Conservation (phyloP, 2,113 vertebrate species). For the Pterophyllum scalare region DNA sequence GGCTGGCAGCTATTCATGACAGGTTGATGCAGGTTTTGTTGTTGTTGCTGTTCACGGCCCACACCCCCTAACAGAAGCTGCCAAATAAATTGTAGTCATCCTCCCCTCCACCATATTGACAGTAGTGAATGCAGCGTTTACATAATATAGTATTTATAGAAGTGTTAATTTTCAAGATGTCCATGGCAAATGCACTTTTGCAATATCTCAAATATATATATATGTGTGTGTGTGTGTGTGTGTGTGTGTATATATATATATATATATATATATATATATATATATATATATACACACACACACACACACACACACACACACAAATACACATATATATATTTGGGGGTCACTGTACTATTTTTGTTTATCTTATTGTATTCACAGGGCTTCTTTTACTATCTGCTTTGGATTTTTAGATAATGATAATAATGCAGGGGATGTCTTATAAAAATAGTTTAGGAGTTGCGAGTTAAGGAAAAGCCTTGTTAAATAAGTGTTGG, state of each 20-base stretch:
- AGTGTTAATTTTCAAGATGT: background rate
- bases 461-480: background rate
- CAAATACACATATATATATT: no score
- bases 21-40: conserved; percentile 33
- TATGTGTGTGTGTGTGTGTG: no score
- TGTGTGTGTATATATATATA: no score
- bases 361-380: no score
- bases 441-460: background rate
- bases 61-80: conserved; percentile 19
- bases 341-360: no score
- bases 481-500: conserved; percentile 7
- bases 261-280: no score
- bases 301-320: no score
- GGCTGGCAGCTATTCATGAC: conserved; percentile 17
- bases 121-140: conserved; percentile 12
- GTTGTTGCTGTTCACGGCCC: conserved; percentile 21
- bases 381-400: background rate
- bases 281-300: no score
- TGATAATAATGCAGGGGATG: background rate
- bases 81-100: conserved; percentile 37
- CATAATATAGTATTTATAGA: background rate
- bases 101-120: conserved; percentile 21
- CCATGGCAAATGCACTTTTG: background rate
- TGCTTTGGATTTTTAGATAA: background rate
- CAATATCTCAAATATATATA: background rate